These are phyloP conservation scores for Pseudomyrmex pallidus DNA, from an alignment of 1,140 invertebrate species.

Conservation along the genomic window DNA sequence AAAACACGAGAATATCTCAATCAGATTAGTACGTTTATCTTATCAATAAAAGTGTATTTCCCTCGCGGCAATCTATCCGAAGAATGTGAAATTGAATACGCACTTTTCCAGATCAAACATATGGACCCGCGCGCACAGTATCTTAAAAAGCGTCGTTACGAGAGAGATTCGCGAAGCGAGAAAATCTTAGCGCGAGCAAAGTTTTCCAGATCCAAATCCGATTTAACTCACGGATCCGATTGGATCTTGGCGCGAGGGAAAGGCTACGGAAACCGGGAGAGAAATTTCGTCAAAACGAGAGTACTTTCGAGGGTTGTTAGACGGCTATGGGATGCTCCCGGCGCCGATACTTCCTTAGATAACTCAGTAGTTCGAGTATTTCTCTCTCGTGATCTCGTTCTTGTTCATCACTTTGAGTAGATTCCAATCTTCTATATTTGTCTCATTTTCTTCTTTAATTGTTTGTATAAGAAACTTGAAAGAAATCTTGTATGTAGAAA, in stretches of 20 bases:
- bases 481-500: too few species aligned
- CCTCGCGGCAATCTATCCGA: too few species aligned
- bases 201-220: slow-evolving; percentile 45
- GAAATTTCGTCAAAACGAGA: slow-evolving; percentile 31
- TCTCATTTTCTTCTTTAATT: too few species aligned
- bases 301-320: slow-evolving; percentile 8
- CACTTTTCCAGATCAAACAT: neutral
- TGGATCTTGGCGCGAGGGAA: neutral
- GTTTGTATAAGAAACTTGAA: too few species aligned
- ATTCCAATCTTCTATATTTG: neutral
- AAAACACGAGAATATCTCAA: too few species aligned
- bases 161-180: neutral
- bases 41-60: neutral
- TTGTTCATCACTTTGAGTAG: neutral
- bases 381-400: neutral
- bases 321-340: neutral
- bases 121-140: neutral
- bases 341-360: slow-evolving; percentile 1
- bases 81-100: neutral
- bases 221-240: slow-evolving; percentile 51
- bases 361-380: neutral
- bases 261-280: neutral
- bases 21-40: too few species aligned
- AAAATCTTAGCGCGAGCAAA: slow-evolving; percentile 27
- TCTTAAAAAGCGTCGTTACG: slow-evolving; percentile 14